Conservation (phyloP, 2,888 invertebrate species). For the Criorhina ranunculi region DNA sequence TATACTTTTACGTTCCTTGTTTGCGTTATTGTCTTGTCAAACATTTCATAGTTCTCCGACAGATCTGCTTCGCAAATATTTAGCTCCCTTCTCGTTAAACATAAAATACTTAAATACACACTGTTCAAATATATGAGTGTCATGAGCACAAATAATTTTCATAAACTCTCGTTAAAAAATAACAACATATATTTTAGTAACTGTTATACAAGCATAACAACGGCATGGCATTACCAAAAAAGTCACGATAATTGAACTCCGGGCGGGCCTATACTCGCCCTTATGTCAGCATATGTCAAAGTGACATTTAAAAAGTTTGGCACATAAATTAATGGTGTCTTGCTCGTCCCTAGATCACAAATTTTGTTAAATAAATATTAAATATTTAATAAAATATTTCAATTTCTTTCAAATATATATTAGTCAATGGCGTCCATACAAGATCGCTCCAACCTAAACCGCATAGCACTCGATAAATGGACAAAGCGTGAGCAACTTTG, state of each 20-base stretch:
- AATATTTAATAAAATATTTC: neutral
- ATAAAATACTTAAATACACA: no score
- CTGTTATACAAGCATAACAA: no score
- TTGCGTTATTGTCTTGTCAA: no score
- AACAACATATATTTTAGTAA: no score
- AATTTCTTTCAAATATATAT: neutral
- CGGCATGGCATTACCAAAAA: no score
- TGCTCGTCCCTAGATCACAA: neutral
- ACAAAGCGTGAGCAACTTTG: conserved; percentile 93
- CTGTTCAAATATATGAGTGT: no score
- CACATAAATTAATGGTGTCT: neutral
- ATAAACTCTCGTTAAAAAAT: no score
- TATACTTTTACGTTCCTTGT: no score
- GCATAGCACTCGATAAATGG: conserved; percentile 93
- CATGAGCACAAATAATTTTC: no score
- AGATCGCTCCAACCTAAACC: conserved; percentile 85
- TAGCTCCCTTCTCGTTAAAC: no score
- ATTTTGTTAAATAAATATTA: neutral
- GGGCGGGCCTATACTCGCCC: neutral
- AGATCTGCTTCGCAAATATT: no score
- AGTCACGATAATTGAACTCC: neutral
- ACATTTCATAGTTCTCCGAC: no score
- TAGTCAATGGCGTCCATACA: conserved; percentile 79
- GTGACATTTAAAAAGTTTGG: conserved; percentile 13
- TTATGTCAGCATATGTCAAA: neutral